Percentiles rank a stretch among this genome's conserved stretches.
These are phyloP conservation scores for Brenthis ino DNA, from an alignment of 2,888 invertebrate species.

Conservation along the genomic window DNA sequence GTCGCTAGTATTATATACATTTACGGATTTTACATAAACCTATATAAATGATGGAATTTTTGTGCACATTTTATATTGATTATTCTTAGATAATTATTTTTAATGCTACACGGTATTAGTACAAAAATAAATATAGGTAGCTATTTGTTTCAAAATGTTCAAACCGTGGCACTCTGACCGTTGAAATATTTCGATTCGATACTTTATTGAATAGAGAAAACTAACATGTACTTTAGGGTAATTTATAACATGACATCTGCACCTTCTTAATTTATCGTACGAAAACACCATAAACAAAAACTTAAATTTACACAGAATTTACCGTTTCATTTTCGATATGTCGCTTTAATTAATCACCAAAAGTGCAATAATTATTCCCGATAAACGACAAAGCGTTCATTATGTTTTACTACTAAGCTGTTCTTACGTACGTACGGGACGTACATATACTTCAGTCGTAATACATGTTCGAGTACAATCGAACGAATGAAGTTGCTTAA, in stretches of 20 bases:
- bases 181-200: background rate
- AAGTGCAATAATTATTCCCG: slow-evolving; percentile 6
- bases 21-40: no score
- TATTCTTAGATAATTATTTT: no score
- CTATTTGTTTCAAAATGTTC: no score
- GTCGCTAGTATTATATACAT: no score
- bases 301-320: background rate
- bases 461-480: no score
- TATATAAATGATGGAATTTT: no score
- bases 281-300: slow-evolving; percentile 12
- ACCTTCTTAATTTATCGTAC: slow-evolving; percentile 12
- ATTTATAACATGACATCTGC: background rate
- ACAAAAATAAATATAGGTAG: no score
- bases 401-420: background rate
- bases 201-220: background rate
- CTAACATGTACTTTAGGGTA: background rate
- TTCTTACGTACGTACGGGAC: background rate
- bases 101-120: no score
- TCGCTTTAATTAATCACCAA: background rate
- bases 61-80: no score
- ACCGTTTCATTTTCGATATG: background rate
- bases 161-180: no score
- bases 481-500: no score
- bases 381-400: slow-evolving; percentile 11
- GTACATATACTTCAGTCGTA: background rate